Evolutionary conservation across 2,888 invertebrate species (phyloP).

Genomic region (Lysandra coridon): DNA sequence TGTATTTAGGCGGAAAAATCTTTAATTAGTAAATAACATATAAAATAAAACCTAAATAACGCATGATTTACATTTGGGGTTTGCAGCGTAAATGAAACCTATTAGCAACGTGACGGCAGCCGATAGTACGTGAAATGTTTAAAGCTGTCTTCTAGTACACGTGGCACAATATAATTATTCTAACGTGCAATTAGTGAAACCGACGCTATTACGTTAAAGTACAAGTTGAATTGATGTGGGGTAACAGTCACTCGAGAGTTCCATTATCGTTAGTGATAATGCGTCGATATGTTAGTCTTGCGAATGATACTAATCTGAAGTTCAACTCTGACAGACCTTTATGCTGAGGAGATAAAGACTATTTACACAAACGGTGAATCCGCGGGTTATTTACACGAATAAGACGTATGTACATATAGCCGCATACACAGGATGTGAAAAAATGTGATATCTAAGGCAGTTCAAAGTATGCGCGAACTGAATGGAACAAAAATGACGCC

Average conservation of each 20-base stretch:
- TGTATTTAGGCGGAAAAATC: neutral
- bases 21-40: neutral
- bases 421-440: no score
- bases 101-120: constrained; percentile 54
- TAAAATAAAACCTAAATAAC: neutral
- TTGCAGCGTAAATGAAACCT: constrained; percentile 40
- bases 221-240: constrained; percentile 77
- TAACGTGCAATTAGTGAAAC: constrained; percentile 77
- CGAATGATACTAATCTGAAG: constrained; percentile 2
- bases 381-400: neutral
- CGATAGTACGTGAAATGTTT: constrained; percentile 66
- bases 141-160: constrained; percentile 62
- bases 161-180: constrained; percentile 72
- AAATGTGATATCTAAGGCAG: no score
- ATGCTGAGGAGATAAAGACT: neutral
- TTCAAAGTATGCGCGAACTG: no score
- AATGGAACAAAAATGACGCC: no score
- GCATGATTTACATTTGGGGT: constrained; percentile 19
- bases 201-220: constrained; percentile 74
- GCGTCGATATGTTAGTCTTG: constrained; percentile 54
- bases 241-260: constrained; percentile 77
- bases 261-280: constrained; percentile 77
- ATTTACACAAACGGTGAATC: neutral
- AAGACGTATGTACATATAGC: no score
- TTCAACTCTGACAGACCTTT: neutral